Percentiles rank a stretch among this genome's conserved stretches.
Evolutionary conservation across 2,113 vertebrate genomes (phyloP).

Genomic region (Pseudorhombus dupliciocellatus): DNA sequence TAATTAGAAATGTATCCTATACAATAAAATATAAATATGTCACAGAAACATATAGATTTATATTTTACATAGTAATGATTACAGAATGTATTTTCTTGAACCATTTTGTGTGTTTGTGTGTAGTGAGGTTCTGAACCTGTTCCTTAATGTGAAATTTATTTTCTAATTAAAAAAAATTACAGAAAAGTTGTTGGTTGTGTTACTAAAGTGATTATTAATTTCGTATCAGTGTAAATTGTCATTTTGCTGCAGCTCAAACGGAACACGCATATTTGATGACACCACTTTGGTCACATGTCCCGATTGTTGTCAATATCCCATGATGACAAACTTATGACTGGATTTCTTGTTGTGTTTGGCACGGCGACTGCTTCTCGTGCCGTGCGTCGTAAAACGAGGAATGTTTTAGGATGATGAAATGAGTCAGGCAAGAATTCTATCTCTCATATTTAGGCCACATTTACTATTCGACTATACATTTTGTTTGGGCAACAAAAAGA

Average conservation of each 20-base stretch:
- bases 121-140: neutral
- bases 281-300: neutral
- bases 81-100: neutral
- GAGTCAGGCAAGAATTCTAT: neutral
- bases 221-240: neutral
- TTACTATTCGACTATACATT: no score
- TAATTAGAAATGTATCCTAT: no score
- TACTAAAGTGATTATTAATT: neutral
- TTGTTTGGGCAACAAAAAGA: no score
- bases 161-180: neutral
- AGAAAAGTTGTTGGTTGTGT: neutral
- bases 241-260: neutral
- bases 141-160: slow-evolving; percentile 3
- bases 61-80: neutral
- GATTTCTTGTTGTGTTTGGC: slow-evolving; percentile 17
- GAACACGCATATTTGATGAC: neutral
- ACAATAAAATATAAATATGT: neutral
- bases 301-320: neutral
- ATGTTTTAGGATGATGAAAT: neutral
- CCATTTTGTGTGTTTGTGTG: neutral
- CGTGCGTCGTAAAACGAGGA: neutral
- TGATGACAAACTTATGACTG: slow-evolving; percentile 32
- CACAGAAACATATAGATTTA: neutral
- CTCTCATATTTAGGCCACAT: neutral
- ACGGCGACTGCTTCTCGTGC: neutral